phyloP scores from a whole-genome alignment of 2,888 invertebrate genomes.

The Hoplodrina ambigua region DNA sequence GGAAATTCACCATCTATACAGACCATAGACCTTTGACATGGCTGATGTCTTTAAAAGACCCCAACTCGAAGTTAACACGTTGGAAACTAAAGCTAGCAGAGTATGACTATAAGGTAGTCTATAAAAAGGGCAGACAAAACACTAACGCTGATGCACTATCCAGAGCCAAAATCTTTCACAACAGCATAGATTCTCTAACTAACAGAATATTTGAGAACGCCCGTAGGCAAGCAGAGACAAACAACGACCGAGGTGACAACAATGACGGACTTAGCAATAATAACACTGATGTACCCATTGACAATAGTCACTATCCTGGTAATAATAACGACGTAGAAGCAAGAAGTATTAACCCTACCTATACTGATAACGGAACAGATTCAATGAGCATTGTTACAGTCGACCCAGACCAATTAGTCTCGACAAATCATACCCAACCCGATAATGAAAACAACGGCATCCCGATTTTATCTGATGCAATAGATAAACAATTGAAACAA shows the following conservation, averaged over 20 bases:
- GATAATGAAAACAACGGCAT: background rate
- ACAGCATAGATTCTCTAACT: too few relatives aligned
- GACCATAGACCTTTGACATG: slow-evolving; percentile 2
- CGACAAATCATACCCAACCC: background rate
- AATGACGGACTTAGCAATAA: too few relatives aligned
- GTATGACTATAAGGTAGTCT: background rate
- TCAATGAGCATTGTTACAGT: background rate
- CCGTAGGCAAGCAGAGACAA: background rate
- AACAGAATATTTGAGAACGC: too few relatives aligned
- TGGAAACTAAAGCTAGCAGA: background rate
- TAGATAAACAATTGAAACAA: background rate
- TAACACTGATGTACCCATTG: too few relatives aligned
- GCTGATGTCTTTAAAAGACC: background rate
- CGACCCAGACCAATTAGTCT: background rate
- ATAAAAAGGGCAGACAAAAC: background rate
- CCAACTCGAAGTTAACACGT: background rate
- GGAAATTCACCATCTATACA: background rate
- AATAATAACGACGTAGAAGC: too few relatives aligned
- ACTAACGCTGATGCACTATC: background rate
- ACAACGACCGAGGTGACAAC: too few relatives aligned
- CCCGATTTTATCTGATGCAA: slow-evolving; percentile 1
- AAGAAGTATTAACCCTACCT: too few relatives aligned
- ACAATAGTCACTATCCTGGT: too few relatives aligned
- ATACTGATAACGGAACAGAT: background rate
- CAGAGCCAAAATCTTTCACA: background rate